Base-by-base conservation (phyloP, 1,140 invertebrate species). In the Antheraea mylitta region DNA sequence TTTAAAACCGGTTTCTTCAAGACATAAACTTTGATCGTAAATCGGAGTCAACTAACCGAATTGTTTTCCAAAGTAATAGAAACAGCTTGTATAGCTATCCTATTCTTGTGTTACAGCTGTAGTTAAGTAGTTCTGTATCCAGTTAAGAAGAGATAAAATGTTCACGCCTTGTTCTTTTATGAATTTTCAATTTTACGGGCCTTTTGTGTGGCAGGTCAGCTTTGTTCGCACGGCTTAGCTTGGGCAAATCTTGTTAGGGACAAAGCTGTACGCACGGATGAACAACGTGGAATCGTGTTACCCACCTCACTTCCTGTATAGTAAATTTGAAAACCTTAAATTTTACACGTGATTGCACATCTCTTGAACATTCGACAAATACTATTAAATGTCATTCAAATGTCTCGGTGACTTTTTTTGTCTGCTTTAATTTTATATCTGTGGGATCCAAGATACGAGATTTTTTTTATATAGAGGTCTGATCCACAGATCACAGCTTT, bases 161-260 rank as follows among this genome's bases (percentile, higher is more conserved):
- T 16, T 78, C 70, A 71, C 74, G 70, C 74, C 71, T 80, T 53
- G 62, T 70, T 58, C 19, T 68, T 69, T 75, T 71, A 71, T 66
- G 62, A 59, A 72, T 64, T 42, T 75, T 79, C 76, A 79, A 80
- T 81, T 80, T 80, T 70, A 77, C 73, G 69, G 69, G 63, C 30
- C 69, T 67, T 74, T 79, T 81, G 75, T 77, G 75, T 67, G 42
- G 66, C 67, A 64, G 70, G 71, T 80, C 68, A 59, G 72, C 68
- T 75, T 69, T 74, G 70, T 73, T 73, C 64, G 74, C 67, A 72
- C 61, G 68, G 53, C 48, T 53, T 63, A 10, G 11, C 45, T 45
- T 64, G 71, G 64, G 78, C 77, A 74, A 84, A 89, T 83, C 81
- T 89, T 78, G 79, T 87, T 85, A 85, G 66, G 82, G 74, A 82